Conservation (phyloP, 1,140 invertebrate species). For the Cepaea nemoralis region DNA sequence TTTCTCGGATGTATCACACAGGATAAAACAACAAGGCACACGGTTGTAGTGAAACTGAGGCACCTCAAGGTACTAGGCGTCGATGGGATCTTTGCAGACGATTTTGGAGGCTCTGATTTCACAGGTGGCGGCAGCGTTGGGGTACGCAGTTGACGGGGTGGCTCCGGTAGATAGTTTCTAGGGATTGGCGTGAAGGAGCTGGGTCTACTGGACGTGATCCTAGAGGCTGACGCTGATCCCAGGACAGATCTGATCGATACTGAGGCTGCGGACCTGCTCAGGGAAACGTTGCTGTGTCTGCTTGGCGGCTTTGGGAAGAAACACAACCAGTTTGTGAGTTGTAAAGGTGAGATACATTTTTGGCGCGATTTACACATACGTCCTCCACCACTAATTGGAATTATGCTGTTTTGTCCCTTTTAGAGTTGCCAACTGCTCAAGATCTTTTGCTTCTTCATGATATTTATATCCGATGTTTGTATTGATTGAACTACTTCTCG, state of each 20-base stretch:
- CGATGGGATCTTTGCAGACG: background rate
- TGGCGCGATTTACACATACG: too few species aligned
- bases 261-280: background rate
- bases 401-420: too few species aligned
- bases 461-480: too few species aligned
- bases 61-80: background rate
- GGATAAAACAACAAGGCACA: too few species aligned
- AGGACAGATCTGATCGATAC: background rate
- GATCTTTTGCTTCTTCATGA: too few species aligned
- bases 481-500: too few species aligned
- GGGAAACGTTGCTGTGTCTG: background rate
- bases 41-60: too few species aligned
- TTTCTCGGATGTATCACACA: too few species aligned
- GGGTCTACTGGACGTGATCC: background rate
- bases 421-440: too few species aligned
- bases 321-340: background rate
- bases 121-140: background rate
- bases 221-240: background rate
- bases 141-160: background rate
- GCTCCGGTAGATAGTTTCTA: background rate
- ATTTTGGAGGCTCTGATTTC: background rate
- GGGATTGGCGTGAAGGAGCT: background rate
- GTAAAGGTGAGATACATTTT: too few species aligned
- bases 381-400: too few species aligned
- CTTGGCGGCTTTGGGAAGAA: background rate